Percentiles rank a stretch among this genome's conserved stretches.
Evolutionary conservation across 1,140 invertebrate species (phyloP).

Genomic region (Augochlora pura): DNA sequence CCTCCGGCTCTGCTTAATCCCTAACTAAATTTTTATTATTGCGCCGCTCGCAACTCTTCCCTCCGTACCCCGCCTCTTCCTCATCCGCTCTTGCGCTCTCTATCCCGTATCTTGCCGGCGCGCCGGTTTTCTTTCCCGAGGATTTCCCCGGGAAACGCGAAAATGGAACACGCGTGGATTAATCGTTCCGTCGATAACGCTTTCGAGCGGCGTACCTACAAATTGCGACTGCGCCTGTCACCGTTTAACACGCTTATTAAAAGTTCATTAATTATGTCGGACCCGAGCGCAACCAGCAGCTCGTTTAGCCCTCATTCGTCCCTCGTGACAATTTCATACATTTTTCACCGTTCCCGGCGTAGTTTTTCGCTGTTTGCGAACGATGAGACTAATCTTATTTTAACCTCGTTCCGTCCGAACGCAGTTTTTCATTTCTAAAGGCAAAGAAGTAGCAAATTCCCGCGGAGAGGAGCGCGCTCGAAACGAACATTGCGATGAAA

Average conservation of each 20-base stretch:
- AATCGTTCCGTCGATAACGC: neutral
- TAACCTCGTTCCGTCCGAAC: too few species aligned
- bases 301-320: neutral
- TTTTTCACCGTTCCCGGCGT: too few species aligned
- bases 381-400: too few species aligned
- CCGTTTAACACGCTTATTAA: constrained; percentile 22
- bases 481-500: too few species aligned
- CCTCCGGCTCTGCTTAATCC: neutral
- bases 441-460: too few species aligned
- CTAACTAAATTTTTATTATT: constrained; percentile 7
- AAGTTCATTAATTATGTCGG: constrained; percentile 33
- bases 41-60: neutral
- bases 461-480: too few species aligned
- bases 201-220: neutral
- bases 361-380: neutral
- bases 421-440: too few species aligned
- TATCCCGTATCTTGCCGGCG: neutral
- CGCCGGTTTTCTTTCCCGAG: neutral
- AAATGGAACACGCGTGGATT: neutral
- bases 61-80: neutral
- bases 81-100: too few species aligned
- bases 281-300: neutral
- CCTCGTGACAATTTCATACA: too few species aligned
- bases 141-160: neutral
- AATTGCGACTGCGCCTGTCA: neutral